These are phyloP conservation scores for Hirtodrosophila trivittata DNA, from an alignment of 2,888 invertebrate species.

Conservation along the genomic window DNA sequence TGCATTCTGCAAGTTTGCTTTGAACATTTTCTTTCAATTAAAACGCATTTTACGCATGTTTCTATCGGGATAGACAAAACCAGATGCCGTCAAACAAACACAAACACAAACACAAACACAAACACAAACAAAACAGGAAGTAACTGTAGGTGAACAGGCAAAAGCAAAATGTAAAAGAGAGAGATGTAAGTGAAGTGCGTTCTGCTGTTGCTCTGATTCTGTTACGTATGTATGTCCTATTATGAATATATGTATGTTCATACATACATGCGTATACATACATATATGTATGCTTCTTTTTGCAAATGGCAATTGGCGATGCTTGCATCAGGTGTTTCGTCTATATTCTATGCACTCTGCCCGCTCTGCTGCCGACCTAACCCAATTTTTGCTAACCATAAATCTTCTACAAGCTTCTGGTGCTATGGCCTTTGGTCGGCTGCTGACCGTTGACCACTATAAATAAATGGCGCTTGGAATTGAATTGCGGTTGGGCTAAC, in stretches of 20 bases:
- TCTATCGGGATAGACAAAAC: conserved; percentile 35
- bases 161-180: background rate
- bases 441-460: conserved; percentile 56
- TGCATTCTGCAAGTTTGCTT: conserved; percentile 52
- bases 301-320: conserved; percentile 7
- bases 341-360: background rate
- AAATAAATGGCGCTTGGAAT: conserved; percentile 77
- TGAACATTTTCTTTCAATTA: conserved; percentile 74
- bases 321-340: conserved; percentile 59
- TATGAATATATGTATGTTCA: background rate
- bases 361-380: conserved; percentile 61
- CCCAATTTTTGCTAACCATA: conserved; percentile 67
- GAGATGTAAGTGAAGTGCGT: conserved; percentile 6
- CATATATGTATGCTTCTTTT: too few relatives aligned
- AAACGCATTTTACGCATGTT: conserved; percentile 70
- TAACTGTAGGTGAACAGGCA: background rate
- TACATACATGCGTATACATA: too few relatives aligned
- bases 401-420: conserved; percentile 53
- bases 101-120: conserved; percentile 24
- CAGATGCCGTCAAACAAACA: conserved; percentile 62
- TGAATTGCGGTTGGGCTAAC: conserved; percentile 68
- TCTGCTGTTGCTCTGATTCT: conserved; percentile 2
- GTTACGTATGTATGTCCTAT: background rate
- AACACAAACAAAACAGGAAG: conserved; percentile 34
- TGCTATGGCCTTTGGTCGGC: conserved; percentile 18